These are phyloP conservation scores for Hydrotaea cyrtoneurina DNA, from an alignment of 2,888 invertebrate species.

Conservation along the genomic window DNA sequence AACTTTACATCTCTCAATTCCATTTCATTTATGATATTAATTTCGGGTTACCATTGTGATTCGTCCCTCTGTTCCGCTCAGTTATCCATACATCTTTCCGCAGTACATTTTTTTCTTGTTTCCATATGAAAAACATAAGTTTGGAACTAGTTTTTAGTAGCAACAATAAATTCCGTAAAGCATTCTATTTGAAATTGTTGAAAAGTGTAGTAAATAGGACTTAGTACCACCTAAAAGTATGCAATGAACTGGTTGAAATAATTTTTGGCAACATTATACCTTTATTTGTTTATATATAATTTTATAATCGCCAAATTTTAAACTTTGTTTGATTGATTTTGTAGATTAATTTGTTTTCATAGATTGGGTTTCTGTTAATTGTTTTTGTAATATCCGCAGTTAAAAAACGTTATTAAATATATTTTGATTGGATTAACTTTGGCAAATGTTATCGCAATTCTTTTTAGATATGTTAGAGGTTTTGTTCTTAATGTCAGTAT, in stretches of 20 bases:
- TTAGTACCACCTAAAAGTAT: conserved; percentile 45
- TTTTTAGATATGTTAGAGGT: too few species aligned
- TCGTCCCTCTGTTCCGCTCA: background rate
- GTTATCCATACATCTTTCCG: background rate
- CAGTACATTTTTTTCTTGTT: background rate
- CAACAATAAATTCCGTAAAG: background rate
- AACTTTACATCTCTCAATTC: background rate
- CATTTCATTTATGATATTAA: background rate
- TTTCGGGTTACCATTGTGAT: background rate
- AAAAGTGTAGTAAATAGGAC: too few species aligned
- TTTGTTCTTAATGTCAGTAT: too few species aligned
- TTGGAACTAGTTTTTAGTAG: background rate
- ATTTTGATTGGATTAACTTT: too few species aligned
- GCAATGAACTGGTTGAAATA: conserved; percentile 26
- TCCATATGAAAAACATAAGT: background rate
- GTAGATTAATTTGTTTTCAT: too few species aligned
- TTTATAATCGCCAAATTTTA: background rate
- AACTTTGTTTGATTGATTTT: too few species aligned
- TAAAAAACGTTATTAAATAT: too few species aligned
- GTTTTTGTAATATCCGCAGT: too few species aligned
- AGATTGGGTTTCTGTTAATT: too few species aligned
- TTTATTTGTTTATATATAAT: background rate
- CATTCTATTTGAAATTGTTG: too few species aligned
- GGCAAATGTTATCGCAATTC: too few species aligned
- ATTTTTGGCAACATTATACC: background rate